Evolutionary conservation across 2,888 invertebrate genomes (phyloP).

Genomic region (Elysia crispata): DNA sequence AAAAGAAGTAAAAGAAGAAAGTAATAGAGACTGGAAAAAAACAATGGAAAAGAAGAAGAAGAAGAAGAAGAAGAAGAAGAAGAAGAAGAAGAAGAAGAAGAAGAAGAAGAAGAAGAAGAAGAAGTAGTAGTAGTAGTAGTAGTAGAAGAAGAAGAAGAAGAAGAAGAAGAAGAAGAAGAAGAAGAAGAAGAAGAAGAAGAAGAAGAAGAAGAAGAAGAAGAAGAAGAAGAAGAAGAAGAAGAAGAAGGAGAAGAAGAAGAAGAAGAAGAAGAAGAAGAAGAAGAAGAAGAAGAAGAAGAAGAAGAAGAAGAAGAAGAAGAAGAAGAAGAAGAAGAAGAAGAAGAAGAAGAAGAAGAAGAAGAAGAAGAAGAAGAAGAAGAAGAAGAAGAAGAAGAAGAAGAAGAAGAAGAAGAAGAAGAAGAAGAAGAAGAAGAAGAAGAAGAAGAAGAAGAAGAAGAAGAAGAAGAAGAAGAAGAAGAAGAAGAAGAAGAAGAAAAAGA

Average conservation of each 20-base stretch:
- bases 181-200: conserved; percentile 18
- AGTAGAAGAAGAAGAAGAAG: conserved; percentile 20
- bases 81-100: conserved; percentile 53
- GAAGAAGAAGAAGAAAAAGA: background rate
- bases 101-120: conserved; percentile 9
- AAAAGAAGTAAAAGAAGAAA: no score
- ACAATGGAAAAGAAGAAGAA: no score
- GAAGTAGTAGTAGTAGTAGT: background rate
- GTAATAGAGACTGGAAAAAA: no score
- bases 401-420: no score
- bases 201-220: conserved; percentile 15
- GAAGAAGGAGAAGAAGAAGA: conserved; percentile 10
- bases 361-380: no score
- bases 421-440: background rate
- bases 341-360: no score
- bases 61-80: conserved; percentile 52
- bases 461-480: background rate
- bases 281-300: no score
- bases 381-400: no score
- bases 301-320: no score
- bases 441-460: background rate
- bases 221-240: conserved; percentile 25
- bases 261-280: conserved; percentile 9
- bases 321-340: no score
- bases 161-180: conserved; percentile 14